These are phyloP conservation scores for Yponomeuta cagnagella DNA, from an alignment of 2,888 invertebrate genomes.

Conservation along the genomic window DNA sequence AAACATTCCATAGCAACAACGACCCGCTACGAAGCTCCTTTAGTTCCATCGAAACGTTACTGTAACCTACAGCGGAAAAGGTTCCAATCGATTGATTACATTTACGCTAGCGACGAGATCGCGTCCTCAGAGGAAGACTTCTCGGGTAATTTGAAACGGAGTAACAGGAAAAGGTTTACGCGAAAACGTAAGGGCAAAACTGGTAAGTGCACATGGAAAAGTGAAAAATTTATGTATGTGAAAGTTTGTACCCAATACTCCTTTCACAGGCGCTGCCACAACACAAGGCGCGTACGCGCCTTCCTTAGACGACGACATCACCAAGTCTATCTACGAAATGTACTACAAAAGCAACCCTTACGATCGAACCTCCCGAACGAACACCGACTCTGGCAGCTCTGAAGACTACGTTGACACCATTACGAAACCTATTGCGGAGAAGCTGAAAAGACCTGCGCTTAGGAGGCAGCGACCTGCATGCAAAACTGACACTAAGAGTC, in stretches of 20 bases:
- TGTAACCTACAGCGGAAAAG: not conserved
- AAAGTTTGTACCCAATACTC: not conserved
- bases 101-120: not conserved
- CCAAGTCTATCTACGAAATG: constrained; percentile 64
- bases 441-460: constrained; percentile 15
- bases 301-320: constrained; percentile 41
- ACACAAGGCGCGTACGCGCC: not conserved
- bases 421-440: constrained; percentile 14
- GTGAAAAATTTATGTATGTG: too few relatives aligned
- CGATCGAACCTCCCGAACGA: constrained; percentile 16
- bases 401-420: constrained; percentile 19
- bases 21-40: not conserved
- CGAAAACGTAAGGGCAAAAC: too few relatives aligned
- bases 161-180: not conserved
- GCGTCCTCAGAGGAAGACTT: not conserved
- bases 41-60: not conserved
- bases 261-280: not conserved
- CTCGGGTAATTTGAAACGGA: not conserved
- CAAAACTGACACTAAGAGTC: not conserved
- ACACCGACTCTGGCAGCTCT: constrained; percentile 20
- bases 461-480: constrained; percentile 21
- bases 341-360: constrained; percentile 42
- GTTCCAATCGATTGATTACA: not conserved
- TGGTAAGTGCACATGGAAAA: not conserved
- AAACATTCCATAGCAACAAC: not conserved